Percentiles rank a stretch among this genome's conserved stretches.
Evolutionary conservation across 35 echinoderm and acorn worm genomes (phyloP).

Genomic region (Lytechinus pictus): DNA sequence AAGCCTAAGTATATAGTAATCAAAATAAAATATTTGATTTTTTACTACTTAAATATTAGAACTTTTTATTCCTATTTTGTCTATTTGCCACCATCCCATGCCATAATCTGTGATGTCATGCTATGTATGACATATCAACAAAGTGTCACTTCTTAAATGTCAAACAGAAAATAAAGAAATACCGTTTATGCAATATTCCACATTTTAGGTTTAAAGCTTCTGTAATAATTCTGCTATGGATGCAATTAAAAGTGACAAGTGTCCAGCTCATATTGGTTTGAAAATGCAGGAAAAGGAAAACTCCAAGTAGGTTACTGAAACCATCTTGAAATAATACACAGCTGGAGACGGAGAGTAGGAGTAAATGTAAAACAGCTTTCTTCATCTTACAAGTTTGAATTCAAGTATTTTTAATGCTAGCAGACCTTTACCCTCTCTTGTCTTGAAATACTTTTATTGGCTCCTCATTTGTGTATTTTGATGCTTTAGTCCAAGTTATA

Average conservation of each 20-base stretch:
- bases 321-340: constrained; percentile 12
- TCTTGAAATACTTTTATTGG: background rate
- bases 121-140: background rate
- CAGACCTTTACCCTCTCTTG: background rate
- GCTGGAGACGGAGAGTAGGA: background rate
- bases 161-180: background rate
- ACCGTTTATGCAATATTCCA: background rate
- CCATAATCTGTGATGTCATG: background rate
- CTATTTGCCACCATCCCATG: no score
- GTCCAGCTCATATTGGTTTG: background rate
- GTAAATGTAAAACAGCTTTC: background rate
- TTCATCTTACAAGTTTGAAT: background rate
- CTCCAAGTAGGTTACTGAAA: background rate
- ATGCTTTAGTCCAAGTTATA: no score
- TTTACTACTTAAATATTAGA: background rate
- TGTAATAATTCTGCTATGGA: background rate
- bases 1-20: background rate
- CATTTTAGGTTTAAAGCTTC: background rate
- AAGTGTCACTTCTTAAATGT: background rate
- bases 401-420: background rate
- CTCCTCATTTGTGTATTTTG: background rate
- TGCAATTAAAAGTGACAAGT: background rate
- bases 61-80: background rate
- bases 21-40: background rate
- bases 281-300: background rate